Conservation (phyloP, 2,113 vertebrate genomes). For the Daphoenositta chrysoptera region DNA sequence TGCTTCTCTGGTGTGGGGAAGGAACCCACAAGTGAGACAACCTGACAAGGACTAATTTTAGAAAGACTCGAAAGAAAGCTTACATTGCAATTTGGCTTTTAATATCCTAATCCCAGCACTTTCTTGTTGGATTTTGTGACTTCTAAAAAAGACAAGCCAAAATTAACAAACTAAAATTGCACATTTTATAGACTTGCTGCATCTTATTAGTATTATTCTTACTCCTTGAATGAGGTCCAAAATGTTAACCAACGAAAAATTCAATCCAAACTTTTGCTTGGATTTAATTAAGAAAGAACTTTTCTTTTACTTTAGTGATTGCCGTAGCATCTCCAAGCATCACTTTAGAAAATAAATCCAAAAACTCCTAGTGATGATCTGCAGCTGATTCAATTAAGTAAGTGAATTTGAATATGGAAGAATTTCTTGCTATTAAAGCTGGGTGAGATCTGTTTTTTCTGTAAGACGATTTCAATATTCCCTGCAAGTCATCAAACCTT, state of each 20-base stretch:
- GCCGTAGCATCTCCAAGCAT: neutral
- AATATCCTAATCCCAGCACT: neutral
- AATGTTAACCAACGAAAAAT: neutral
- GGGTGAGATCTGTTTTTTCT: neutral
- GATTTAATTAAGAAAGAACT: neutral
- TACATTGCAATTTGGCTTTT: neutral
- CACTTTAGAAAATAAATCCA: neutral
- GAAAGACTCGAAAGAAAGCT: neutral
- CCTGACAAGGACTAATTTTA: neutral
- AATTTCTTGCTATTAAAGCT: neutral
- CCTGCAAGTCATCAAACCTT: neutral
- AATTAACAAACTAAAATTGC: neutral
- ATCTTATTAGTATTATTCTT: neutral
- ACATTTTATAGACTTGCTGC: neutral
- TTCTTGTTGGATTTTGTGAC: neutral
- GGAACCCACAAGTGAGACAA: neutral
- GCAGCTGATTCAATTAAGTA: neutral
- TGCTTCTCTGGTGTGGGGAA: neutral
- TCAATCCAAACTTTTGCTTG: neutral
- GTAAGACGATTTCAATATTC: neutral
- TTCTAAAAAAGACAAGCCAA: neutral
- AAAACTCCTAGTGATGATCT: neutral
- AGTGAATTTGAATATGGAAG: neutral
- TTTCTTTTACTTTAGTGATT: neutral
- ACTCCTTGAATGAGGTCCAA: neutral